These are phyloP conservation scores for Sebastes dallii DNA, from an alignment of 2,797 vertebrate species.

Conservation along the genomic window DNA sequence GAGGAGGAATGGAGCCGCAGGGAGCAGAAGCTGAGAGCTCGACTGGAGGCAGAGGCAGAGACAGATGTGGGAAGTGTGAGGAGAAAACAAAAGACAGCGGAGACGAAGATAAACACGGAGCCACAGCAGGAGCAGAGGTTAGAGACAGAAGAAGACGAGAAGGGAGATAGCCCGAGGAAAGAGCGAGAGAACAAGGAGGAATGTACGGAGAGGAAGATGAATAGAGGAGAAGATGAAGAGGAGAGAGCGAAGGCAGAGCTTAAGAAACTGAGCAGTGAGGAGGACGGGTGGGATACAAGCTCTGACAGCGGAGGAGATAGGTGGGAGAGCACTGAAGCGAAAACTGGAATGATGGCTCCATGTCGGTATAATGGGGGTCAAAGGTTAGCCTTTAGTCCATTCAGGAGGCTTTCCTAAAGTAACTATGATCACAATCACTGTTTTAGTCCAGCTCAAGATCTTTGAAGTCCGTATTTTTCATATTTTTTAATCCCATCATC, in stretches of 20 bases:
- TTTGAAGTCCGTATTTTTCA: too few relatives aligned
- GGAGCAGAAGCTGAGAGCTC: constrained; percentile 58
- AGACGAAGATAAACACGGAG: constrained; percentile 35
- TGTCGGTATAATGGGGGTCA: constrained; percentile 15
- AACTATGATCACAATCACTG: not conserved
- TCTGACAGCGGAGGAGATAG: constrained; percentile 11
- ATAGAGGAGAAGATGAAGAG: constrained; percentile 33
- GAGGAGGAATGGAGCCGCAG: constrained; percentile 63
- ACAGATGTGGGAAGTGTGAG: constrained; percentile 5
- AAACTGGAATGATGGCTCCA: constrained; percentile 5
- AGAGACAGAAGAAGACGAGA: constrained; percentile 19
- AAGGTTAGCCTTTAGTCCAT: constrained; percentile 15
- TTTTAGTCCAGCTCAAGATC: not conserved
- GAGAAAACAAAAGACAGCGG: constrained; percentile 31
- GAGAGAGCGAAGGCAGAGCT: constrained; percentile 4
- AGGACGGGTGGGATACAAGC: constrained; percentile 14
- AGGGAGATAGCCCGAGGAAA: constrained; percentile 13
- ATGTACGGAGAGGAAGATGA: constrained; percentile 17
- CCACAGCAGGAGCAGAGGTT: constrained; percentile 29
- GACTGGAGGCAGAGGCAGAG: constrained; percentile 32
- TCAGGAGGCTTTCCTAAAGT: constrained; percentile 16
- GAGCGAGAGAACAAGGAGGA: constrained; percentile 6
- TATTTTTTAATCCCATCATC: too few relatives aligned
- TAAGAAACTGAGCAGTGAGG: constrained; percentile 16
- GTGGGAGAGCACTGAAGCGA: constrained; percentile 4